Conservation (phyloP, 2,888 invertebrate genomes). For the Drosophila leonis region DNA sequence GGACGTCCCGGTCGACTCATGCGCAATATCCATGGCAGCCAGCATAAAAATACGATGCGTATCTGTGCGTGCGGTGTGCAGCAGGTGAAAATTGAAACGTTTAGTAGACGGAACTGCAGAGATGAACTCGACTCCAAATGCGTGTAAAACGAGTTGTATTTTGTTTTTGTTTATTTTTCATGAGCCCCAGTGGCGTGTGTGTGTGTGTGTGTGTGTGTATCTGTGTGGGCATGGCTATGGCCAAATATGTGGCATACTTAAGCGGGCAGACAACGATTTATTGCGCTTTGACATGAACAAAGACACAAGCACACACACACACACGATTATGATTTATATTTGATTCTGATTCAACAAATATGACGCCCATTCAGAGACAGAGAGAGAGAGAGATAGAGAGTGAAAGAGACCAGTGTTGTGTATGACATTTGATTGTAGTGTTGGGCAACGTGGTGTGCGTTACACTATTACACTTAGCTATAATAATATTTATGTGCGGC, state of each 20-base stretch:
- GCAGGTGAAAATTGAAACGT: slow-evolving; percentile 74
- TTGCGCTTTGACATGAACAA: slow-evolving; percentile 71
- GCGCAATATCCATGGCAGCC: slow-evolving; percentile 98
- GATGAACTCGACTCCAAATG: slow-evolving; percentile 64
- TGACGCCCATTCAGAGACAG: slow-evolving; percentile 28
- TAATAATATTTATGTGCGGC: slow-evolving; percentile 72
- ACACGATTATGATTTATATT: slow-evolving; percentile 76
- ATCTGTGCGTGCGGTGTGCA: slow-evolving; percentile 87
- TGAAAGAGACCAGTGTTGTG: slow-evolving; percentile 7
- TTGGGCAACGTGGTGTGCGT: slow-evolving; percentile 57
- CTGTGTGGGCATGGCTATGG: slow-evolving; percentile 2
- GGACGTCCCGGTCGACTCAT: slow-evolving; percentile 92
- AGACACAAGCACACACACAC: slow-evolving; percentile 34
- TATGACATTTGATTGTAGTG: slow-evolving; percentile 34
- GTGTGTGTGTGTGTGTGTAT: slow-evolving; percentile 14
- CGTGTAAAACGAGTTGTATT: slow-evolving; percentile 59
- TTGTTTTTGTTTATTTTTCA: slow-evolving; percentile 36
- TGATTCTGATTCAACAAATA: slow-evolving; percentile 77
- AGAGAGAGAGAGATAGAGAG: slow-evolving; percentile 1
- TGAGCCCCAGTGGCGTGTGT: slow-evolving; percentile 11
- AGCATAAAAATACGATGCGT: slow-evolving; percentile 96
- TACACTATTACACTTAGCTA: slow-evolving; percentile 73
- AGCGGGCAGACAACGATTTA: slow-evolving; percentile 68
- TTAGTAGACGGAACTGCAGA: slow-evolving; percentile 66
- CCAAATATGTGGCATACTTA: slow-evolving; percentile 57